phyloP scores from a whole-genome alignment of 2,888 invertebrate genomes.

The Lysandra bellargus region DNA sequence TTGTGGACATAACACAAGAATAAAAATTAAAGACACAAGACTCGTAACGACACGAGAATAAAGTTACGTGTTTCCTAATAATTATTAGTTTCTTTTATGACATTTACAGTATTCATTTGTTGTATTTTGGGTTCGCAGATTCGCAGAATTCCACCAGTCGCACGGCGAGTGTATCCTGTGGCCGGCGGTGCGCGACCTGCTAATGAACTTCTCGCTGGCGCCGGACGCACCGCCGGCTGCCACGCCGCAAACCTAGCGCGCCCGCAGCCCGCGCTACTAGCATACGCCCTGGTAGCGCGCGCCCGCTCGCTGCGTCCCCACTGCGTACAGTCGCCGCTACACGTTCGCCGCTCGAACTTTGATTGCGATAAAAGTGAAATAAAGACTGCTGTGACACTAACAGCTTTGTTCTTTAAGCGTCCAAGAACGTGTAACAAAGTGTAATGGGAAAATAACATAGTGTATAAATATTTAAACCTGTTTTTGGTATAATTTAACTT shows the following conservation, averaged over 20 bases:
- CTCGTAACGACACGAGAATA: background rate
- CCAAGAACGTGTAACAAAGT: no score
- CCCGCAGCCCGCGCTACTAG: conserved; percentile 43
- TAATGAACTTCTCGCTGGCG: conserved; percentile 90
- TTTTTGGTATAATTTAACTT: background rate
- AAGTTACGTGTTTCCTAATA: background rate
- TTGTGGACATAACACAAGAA: no score
- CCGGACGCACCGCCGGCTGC: conserved; percentile 84
- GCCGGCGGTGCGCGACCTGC: conserved; percentile 93
- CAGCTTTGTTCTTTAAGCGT: no score
- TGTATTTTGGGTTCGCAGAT: conserved; percentile 60
- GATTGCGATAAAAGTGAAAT: conserved; percentile 1
- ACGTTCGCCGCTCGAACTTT: conserved; percentile 45
- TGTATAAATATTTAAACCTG: background rate
- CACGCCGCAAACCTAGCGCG: conserved; percentile 59
- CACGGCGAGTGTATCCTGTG: conserved; percentile 95
- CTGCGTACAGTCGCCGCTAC: conserved; percentile 49
- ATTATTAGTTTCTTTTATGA: background rate
- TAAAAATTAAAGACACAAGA: no score
- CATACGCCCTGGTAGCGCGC: conserved; percentile 19
- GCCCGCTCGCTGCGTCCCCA: background rate
- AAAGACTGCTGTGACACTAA: conserved; percentile 5
- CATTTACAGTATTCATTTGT: background rate
- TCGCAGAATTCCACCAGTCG: conserved; percentile 86
- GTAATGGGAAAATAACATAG: background rate